Base-by-base conservation (phyloP, 2,113 vertebrate genomes). In the Oreochromis spilurus region DNA sequence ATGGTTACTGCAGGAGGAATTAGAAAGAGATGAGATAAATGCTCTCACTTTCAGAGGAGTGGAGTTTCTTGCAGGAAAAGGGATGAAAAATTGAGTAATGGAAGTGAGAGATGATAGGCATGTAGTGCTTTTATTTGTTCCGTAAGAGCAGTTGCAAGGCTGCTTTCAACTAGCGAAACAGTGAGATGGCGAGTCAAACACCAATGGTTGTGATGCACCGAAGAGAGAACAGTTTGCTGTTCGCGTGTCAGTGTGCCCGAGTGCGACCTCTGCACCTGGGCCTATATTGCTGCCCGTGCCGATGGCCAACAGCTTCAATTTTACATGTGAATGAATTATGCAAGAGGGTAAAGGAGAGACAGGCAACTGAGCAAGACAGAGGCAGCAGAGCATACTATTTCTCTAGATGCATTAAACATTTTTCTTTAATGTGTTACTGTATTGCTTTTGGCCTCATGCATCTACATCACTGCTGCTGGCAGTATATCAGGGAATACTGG, bases 301-400 rank as follows among this genome's bases (percentile, higher is more conserved):
- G 17, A 87, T 84, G 72, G 79, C 84, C 80, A 55, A 10, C 84
- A 36, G 90, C 80, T 85, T 96, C 36, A 93, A 95, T 95, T 89
- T 95, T 93, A 90, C 90, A 95, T 94, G 85, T n/a, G 55, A 38
- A 93, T 96, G 83, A 94, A 95, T 96, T 91, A 95, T 93, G 87
- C 86, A 95, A 13, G 29, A 82, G 86, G 36, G 29, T 81, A 78
- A 65, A 60, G 84, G 26, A 84, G 89, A 86, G 38, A 60, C 57
- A 11, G 29, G 19, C 85, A 84, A n/a, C 77, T 62, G 65, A 54
- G 60, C 75, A 79, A 82, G 45, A 77, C 16, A 77, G 26, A 79
- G 34, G 19, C 4, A 84, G 52, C 17, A 58, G 40, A 62, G 52
- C 13, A 21, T 77, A 36, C 14, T n/a, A 52, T 52, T 52, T 52